Evolutionary conservation across 2,888 invertebrate species (phyloP), one percentile per base, ranked within the genome.

Genomic region (Leptinotarsa haldemani): DNA sequence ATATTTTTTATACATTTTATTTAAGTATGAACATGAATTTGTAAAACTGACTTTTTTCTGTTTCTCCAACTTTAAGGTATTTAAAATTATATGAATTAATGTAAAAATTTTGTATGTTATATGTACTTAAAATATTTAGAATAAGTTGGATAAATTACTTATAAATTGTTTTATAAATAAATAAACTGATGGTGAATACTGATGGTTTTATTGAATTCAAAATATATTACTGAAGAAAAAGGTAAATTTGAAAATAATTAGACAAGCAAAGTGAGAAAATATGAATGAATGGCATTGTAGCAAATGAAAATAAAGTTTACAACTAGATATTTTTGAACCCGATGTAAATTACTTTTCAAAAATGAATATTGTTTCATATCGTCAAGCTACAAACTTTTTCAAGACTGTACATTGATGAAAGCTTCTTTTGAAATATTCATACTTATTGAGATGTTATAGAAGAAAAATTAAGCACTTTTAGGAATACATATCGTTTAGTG

Each of bases 81-180:
- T 68, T 46, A 56, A 53, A 46, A 46, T 56, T 56, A 53, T 56
- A 68, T 56, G 47, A 68, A 68, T 56, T 68, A 56, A 68, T 68
- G 83, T 83, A 83, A 82, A 84, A 82, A 84, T 82, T 83, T 85
- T 84, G 82, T 83, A 84, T 85, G 84, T 84, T 85, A 83, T 80
- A 84, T 86, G 85, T 86, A 85, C 85, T 85, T 85, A 82, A 84
- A 79, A 69, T 81, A 81, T 82, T 82, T 83, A 84, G 82, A 77
- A 84, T 85, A 85, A 85, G 83, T 84, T 85, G 81, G 80, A 82
- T 76, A 77, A 82, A 81, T 79, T 82, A 83, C 84, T 85, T 85
- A 84, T 84, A 83, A 84, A 84, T 86, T 86, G 85, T 87, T 86
- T 87, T 86, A 85, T 86, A 87, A 86, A 87, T 86, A 86, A 86